Percentiles rank a stretch among this genome's conserved stretches.
These are phyloP conservation scores for Ctenodactylus gundi DNA, from an alignment of 2,113 vertebrate species.

Conservation along the genomic window DNA sequence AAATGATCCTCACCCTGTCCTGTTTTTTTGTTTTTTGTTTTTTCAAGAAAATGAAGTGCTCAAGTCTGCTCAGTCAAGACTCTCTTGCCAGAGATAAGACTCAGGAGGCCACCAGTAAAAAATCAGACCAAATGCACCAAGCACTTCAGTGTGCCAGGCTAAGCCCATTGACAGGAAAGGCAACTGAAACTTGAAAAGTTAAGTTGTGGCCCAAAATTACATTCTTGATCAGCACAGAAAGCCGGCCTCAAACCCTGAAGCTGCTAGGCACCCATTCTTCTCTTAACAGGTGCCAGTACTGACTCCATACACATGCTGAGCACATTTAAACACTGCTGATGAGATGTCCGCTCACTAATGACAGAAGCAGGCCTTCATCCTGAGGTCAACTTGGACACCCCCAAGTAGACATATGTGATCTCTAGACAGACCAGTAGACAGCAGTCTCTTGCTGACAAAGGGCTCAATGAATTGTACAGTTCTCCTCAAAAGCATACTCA, in stretches of 20 bases:
- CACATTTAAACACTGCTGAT: not conserved
- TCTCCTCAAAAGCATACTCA: not conserved
- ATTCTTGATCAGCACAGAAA: not conserved
- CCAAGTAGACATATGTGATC: not conserved
- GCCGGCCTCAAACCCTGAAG: not conserved
- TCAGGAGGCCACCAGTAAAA: accelerated
- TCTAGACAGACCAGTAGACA: not conserved
- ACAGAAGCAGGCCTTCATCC: not conserved
- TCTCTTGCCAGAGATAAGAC: too few species aligned
- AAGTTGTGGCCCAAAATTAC: not conserved
- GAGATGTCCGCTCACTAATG: not conserved
- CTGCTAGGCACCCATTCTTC: not conserved
- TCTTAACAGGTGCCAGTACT: not conserved
- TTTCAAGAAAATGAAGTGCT: not conserved
- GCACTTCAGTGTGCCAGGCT: not conserved
- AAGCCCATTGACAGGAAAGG: too few species aligned
- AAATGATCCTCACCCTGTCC: not conserved
- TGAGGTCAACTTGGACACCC: not conserved
- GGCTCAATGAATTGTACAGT: not conserved
- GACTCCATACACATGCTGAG: accelerated
- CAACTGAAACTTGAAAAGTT: not conserved
- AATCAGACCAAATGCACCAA: accelerated
- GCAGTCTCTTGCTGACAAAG: not conserved
- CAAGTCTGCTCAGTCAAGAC: not conserved
- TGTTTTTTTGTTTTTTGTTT: too few species aligned